Evolutionary conservation across 2,888 invertebrate genomes (phyloP).

Genomic region (Salpingus planirostris): DNA sequence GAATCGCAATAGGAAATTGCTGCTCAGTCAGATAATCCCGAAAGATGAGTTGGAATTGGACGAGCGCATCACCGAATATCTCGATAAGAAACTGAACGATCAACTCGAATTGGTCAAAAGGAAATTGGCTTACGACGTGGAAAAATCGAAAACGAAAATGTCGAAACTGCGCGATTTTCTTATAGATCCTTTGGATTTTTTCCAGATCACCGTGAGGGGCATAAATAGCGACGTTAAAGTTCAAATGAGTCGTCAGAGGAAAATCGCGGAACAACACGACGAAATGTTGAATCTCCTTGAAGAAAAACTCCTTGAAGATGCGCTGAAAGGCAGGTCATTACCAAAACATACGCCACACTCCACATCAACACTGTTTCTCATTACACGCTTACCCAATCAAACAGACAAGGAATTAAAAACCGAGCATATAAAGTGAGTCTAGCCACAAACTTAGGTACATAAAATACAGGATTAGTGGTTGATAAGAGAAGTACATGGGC

Average conservation of each 20-base stretch:
- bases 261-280: conserved; percentile 49
- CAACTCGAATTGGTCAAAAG: conserved; percentile 54
- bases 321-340: conserved; percentile 50
- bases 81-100: conserved; percentile 50
- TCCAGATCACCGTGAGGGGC: conserved; percentile 51
- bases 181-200: conserved; percentile 55
- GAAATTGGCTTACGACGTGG: conserved; percentile 54
- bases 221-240: conserved; percentile 45
- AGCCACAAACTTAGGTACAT: too few species aligned
- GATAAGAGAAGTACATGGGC: too few species aligned
- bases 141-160: conserved; percentile 4
- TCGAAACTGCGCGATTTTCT: conserved; percentile 58
- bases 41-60: conserved; percentile 60
- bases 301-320: conserved; percentile 50
- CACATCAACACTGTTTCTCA: too few species aligned
- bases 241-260: conserved; percentile 54
- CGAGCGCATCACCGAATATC: conserved; percentile 53
- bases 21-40: conserved; percentile 49
- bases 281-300: conserved; percentile 49
- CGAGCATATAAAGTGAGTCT: too few species aligned
- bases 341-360: too few species aligned
- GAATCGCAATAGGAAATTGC: conserved; percentile 48
- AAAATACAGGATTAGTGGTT: too few species aligned
- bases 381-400: too few species aligned
- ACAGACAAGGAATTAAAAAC: too few species aligned